phyloP scores from a whole-genome alignment of 1,140 invertebrate genomes.

The Heliothis virescens region DNA sequence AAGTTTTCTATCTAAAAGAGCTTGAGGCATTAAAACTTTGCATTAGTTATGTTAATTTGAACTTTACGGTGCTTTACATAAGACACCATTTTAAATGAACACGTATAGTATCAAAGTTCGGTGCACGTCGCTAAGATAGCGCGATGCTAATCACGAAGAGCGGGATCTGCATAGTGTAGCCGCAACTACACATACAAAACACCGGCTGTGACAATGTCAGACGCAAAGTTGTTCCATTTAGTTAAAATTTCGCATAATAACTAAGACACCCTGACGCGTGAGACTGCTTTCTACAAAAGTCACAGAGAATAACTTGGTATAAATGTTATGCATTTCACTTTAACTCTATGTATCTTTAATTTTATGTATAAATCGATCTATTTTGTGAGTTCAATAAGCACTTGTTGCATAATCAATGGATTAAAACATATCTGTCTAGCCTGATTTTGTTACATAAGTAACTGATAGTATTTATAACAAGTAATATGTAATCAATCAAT shows the following conservation, averaged over 20 bases:
- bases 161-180: conserved; percentile 21
- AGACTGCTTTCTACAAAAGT: neutral
- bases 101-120: neutral
- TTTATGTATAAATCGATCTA: too few species aligned
- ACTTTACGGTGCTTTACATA: neutral
- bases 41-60: too few species aligned
- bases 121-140: conserved; percentile 10
- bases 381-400: too few species aligned
- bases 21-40: too few species aligned
- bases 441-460: too few species aligned
- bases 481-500: too few species aligned
- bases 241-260: neutral
- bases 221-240: conserved; percentile 15
- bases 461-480: neutral
- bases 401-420: too few species aligned
- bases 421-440: too few species aligned
- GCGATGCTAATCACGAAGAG: conserved; percentile 7
- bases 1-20: too few species aligned
- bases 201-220: neutral
- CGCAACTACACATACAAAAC: neutral
- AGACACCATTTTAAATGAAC: neutral
- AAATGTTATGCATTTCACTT: too few species aligned
- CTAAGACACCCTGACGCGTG: neutral
- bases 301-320: neutral
- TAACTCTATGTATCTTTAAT: too few species aligned